Percentiles rank a stretch among this genome's conserved stretches.
phyloP scores from a whole-genome alignment of 1,140 invertebrate genomes.

The Zaprionus lachaisei region DNA sequence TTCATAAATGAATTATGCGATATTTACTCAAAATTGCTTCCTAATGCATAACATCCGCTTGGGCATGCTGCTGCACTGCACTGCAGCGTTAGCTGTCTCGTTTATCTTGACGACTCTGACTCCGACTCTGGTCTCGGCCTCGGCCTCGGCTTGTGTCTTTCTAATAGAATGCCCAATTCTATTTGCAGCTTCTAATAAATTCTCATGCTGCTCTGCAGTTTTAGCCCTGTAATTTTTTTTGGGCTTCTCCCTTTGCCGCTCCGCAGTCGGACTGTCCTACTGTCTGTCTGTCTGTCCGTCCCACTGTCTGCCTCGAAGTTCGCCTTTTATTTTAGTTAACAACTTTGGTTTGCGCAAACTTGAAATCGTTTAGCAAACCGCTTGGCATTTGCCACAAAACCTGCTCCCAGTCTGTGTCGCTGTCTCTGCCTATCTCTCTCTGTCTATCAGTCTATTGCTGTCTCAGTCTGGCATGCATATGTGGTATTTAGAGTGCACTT shows the following conservation, averaged over 20 bases:
- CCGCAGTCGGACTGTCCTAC: background rate
- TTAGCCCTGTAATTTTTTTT: constrained; percentile 48
- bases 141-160: constrained; percentile 13
- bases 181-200: constrained; percentile 68
- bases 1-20: constrained; percentile 83
- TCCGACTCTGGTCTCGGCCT: constrained; percentile 3
- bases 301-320: constrained; percentile 27
- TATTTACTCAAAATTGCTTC: constrained; percentile 83
- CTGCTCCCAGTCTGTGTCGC: constrained; percentile 10
- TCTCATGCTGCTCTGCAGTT: constrained; percentile 46
- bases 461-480: constrained; percentile 41
- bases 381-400: constrained; percentile 49
- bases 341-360: constrained; percentile 65
- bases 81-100: background rate
- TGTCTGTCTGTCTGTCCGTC: constrained; percentile 19
- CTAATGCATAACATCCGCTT: constrained; percentile 70
- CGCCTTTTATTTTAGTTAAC: constrained; percentile 58
- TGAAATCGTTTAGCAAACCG: constrained; percentile 69
- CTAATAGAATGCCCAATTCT: constrained; percentile 57
- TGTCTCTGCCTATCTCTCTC: background rate
- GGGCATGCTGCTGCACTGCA: constrained; percentile 5
- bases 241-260: background rate
- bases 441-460: background rate
- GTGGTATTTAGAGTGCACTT: constrained; percentile 73
- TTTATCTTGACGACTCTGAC: background rate